Conservation (phyloP, 30 jellyfish, hydroid and myxozoan species). For the Pseudorhiza aurosa region DNA sequence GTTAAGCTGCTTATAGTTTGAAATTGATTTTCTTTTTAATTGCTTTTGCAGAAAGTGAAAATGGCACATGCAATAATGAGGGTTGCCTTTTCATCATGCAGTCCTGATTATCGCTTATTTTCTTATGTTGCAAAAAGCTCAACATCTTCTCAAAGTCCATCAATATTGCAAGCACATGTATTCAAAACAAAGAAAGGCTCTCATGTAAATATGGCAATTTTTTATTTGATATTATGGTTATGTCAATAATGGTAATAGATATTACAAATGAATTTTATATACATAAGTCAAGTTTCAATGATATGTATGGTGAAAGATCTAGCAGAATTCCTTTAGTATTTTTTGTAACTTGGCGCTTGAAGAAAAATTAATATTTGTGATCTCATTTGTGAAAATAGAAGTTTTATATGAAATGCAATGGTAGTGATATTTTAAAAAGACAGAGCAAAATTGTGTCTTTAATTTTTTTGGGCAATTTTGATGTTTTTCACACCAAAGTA, state of each 20-base stretch:
- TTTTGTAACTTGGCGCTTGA: not conserved
- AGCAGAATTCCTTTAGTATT: not conserved
- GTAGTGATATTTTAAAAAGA: too few relatives aligned
- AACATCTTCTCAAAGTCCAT: slow-evolving; percentile 27
- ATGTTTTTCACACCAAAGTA: not conserved
- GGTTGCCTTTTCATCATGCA: slow-evolving; percentile 87
- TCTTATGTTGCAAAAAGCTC: slow-evolving; percentile 88
- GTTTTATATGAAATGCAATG: too few relatives aligned
- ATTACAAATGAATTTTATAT: not conserved
- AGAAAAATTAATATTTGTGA: too few relatives aligned
- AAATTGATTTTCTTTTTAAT: not conserved
- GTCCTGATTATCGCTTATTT: slow-evolving; percentile 75
- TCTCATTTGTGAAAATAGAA: too few relatives aligned
- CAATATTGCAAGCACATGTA: slow-evolving; percentile 88
- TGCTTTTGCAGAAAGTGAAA: slow-evolving; percentile 63
- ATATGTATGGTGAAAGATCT: not conserved
- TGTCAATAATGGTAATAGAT: not conserved
- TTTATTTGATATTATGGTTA: too few relatives aligned
- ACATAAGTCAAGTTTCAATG: not conserved
- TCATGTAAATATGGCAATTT: slow-evolving; percentile 63
- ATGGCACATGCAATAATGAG: slow-evolving; percentile 91
- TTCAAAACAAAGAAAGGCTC: slow-evolving; percentile 78
- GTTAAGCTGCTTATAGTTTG: not conserved
- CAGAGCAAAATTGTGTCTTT: too few relatives aligned
- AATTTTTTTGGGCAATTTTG: too few relatives aligned